phyloP scores from a whole-genome alignment of 2,888 invertebrate genomes.

The Acleris laterana region DNA sequence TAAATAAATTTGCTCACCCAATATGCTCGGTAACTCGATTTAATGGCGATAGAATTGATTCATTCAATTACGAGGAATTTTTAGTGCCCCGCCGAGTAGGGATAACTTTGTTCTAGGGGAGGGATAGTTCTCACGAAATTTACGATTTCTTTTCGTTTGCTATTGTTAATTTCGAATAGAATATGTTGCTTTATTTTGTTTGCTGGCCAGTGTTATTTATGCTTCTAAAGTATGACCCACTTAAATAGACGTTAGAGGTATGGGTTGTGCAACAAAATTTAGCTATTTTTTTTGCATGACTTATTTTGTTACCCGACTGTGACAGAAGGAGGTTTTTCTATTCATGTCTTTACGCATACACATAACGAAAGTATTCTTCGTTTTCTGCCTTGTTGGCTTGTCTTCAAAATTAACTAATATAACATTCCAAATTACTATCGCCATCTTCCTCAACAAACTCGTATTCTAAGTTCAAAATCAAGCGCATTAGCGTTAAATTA shows the following conservation, averaged over 20 bases:
- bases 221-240: no score
- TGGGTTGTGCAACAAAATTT: no score
- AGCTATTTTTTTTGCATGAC: no score
- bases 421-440: background rate
- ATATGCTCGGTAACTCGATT: constrained; percentile 84
- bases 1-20: constrained; percentile 84
- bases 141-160: constrained; percentile 27
- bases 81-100: constrained; percentile 78
- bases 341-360: no score
- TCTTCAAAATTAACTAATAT: no score
- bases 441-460: background rate
- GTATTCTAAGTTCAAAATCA: background rate
- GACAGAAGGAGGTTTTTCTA: no score
- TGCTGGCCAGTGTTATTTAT: background rate
- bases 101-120: constrained; percentile 81
- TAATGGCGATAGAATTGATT: constrained; percentile 84
- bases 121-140: constrained; percentile 77
- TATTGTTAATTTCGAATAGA: constrained; percentile 17
- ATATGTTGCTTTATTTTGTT: background rate
- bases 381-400: no score
- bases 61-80: constrained; percentile 84
- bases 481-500: constrained; percentile 6
- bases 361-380: no score
- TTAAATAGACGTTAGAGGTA: background rate
- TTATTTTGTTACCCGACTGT: no score